Conservation (phyloP, 2,888 invertebrate species). For the Branchellion lobata region DNA sequence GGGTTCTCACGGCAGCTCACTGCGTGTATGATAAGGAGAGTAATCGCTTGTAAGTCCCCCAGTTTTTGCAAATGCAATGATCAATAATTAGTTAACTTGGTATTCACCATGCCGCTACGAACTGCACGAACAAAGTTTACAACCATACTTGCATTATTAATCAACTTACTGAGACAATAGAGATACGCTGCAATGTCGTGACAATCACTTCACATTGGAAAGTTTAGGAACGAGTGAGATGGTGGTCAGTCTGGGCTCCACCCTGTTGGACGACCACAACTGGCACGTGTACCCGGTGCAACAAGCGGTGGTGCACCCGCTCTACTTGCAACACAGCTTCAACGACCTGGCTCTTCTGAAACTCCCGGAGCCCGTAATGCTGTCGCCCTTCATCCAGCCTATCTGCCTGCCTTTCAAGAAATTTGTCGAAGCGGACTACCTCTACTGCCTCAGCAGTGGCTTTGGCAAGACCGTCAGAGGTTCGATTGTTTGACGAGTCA, state of each 20-base stretch:
- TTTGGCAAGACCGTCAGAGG: constrained; percentile 31
- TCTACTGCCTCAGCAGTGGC: constrained; percentile 28
- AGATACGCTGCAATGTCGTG: too few relatives aligned
- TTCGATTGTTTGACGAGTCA: background rate
- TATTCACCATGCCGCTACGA: too few relatives aligned
- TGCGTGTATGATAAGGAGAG: constrained; percentile 31
- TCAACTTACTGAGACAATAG: too few relatives aligned
- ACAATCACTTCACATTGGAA: too few relatives aligned
- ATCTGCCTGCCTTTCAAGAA: constrained; percentile 13
- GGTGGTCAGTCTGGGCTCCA: background rate
- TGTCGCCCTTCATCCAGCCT: constrained; percentile 18
- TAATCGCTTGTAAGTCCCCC: too few relatives aligned
- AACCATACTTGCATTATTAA: too few relatives aligned
- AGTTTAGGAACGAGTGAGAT: background rate
- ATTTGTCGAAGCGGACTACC: background rate
- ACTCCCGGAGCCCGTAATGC: background rate
- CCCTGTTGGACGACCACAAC: background rate
- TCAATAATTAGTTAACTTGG: too few relatives aligned
- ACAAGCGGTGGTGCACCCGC: background rate
- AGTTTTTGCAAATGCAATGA: too few relatives aligned
- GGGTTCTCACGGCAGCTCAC: constrained; percentile 43
- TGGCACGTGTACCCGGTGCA: background rate
- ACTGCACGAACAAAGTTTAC: too few relatives aligned
- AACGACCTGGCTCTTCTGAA: constrained; percentile 24
- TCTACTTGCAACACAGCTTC: background rate